A percentile compares a stretch with the other conserved stretches of the same genome.
Evolutionary conservation across 2,113 vertebrate genomes (phyloP).

Genomic region (Felis chaus): DNA sequence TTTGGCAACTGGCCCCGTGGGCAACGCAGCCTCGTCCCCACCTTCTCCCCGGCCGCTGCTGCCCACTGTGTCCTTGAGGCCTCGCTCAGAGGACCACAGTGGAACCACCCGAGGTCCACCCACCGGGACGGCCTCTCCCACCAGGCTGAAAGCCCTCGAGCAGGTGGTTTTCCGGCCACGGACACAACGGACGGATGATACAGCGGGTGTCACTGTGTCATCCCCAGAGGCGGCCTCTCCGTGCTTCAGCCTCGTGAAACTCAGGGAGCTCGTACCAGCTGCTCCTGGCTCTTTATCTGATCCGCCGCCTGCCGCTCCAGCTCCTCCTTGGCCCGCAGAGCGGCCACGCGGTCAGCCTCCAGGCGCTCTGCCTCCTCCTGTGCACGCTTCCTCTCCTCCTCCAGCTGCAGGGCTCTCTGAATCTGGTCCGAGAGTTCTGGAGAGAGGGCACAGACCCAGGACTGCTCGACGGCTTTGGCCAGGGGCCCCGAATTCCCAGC

Average conservation of each 20-base stretch:
- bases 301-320: slow-evolving; percentile 93
- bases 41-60: neutral
- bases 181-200: neutral
- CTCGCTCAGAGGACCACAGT: fast-evolving
- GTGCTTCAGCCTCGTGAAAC: slow-evolving; percentile 52
- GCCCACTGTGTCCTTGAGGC: neutral
- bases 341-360: slow-evolving; percentile 94
- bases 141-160: neutral
- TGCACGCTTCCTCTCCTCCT: slow-evolving; percentile 92
- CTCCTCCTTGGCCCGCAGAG: slow-evolving; percentile 96
- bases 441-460: neutral
- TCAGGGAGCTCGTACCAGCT: slow-evolving; percentile 89
- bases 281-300: slow-evolving; percentile 96
- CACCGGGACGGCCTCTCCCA: fast-evolving
- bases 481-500: neutral
- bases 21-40: neutral
- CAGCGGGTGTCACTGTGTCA: slow-evolving; percentile 26
- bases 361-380: slow-evolving; percentile 94
- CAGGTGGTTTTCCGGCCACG: slow-evolving; percentile 12
- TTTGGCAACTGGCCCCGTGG: neutral
- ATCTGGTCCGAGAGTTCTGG: slow-evolving; percentile 96
- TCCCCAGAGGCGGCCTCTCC: slow-evolving; percentile 18
- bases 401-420: slow-evolving; percentile 90
- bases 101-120: neutral
- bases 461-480: neutral